These are phyloP conservation scores for Hydropsyche tenuis DNA, from an alignment of 1,140 invertebrate genomes.

Conservation along the genomic window DNA sequence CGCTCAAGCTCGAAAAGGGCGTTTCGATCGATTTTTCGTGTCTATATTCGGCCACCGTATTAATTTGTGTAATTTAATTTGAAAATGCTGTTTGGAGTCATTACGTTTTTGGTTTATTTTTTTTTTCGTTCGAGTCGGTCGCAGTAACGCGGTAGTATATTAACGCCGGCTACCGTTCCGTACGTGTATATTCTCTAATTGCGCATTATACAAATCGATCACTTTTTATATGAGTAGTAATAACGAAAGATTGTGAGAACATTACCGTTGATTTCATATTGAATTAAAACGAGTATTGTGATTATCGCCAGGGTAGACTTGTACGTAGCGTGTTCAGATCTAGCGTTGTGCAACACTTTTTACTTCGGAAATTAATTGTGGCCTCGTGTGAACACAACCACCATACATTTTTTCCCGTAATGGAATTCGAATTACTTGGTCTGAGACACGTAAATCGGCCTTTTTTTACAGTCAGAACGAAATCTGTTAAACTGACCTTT, in stretches of 20 bases:
- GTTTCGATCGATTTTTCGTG: slow-evolving; percentile 8
- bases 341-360: slow-evolving; percentile 39
- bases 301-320: slow-evolving; percentile 9
- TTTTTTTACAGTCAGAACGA: slow-evolving; percentile 12
- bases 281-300: neutral
- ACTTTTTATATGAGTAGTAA: no score
- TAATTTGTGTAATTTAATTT: slow-evolving; percentile 11
- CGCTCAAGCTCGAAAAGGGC: neutral
- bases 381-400: slow-evolving; percentile 40
- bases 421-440: slow-evolving; percentile 46
- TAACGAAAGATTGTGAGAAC: no score
- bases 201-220: no score
- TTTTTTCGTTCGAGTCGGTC: neutral
- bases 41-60: slow-evolving; percentile 7
- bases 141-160: neutral
- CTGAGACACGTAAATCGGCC: slow-evolving; percentile 31
- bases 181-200: neutral
- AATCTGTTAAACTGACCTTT: no score
- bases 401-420: slow-evolving; percentile 34
- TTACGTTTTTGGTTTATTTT: no score
- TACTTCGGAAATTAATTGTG: slow-evolving; percentile 45
- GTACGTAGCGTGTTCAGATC: slow-evolving; percentile 11
- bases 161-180: neutral
- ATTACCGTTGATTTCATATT: no score
- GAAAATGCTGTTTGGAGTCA: neutral